Conservation (phyloP, 1,140 invertebrate species). For the Atta texana region DNA sequence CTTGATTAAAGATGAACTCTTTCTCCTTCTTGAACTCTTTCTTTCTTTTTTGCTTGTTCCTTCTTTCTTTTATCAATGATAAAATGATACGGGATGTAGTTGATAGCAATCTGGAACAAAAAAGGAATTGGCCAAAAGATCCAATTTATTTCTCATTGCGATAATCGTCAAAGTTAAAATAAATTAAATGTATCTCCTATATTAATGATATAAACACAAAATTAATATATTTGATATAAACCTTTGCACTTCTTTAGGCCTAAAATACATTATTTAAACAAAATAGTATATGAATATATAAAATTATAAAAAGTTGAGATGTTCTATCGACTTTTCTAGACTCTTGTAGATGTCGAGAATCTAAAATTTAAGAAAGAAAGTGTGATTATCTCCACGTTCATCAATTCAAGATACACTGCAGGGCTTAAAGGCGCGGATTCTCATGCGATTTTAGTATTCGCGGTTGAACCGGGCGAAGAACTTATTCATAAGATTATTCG, state of each 20-base stretch:
- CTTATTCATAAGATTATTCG: slow-evolving; percentile 84
- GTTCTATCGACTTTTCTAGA: background rate
- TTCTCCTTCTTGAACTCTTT: background rate
- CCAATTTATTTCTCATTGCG: background rate
- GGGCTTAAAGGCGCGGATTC: slow-evolving; percentile 37
- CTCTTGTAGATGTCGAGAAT: background rate
- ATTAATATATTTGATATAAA: slow-evolving; percentile 11
- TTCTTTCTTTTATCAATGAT: slow-evolving; percentile 15
- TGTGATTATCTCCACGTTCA: background rate
- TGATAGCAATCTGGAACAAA: background rate
- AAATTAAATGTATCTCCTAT: background rate
- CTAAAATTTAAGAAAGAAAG: background rate
- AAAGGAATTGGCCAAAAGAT: background rate
- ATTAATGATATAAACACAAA: background rate
- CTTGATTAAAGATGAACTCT: slow-evolving; percentile 71
- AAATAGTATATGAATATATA: background rate
- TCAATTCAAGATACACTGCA: slow-evolving; percentile 19
- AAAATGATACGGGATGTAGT: background rate
- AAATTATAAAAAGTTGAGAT: background rate
- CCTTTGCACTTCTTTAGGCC: background rate
- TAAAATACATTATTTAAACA: background rate
- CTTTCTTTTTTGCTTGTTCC: slow-evolving; percentile 1
- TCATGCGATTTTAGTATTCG: slow-evolving; percentile 52
- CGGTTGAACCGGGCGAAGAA: slow-evolving; percentile 67
- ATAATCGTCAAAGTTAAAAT: slow-evolving; percentile 5